Evolutionary conservation across 2,888 invertebrate genomes (phyloP).

Genomic region (Scaptomyza parva): DNA sequence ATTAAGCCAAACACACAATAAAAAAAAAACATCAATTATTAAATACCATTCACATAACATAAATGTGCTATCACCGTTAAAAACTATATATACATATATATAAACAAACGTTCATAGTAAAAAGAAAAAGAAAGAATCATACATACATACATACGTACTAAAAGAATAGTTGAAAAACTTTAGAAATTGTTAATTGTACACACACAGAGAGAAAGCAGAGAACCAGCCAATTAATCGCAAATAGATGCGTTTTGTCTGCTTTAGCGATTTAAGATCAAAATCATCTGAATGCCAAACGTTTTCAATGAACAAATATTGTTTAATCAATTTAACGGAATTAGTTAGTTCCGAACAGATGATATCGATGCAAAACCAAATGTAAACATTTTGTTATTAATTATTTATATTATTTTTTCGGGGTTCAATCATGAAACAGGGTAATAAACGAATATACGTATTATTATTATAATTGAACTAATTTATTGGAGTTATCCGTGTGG

Average conservation of each 20-base stretch:
- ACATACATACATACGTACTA: constrained; percentile 9
- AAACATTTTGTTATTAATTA: constrained; percentile 48
- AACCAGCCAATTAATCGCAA: constrained; percentile 32
- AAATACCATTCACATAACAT: constrained; percentile 57
- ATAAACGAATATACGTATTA: constrained; percentile 73
- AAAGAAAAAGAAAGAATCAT: constrained; percentile 21
- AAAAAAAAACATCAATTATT: constrained; percentile 50
- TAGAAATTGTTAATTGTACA: constrained; percentile 59
- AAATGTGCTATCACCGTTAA: constrained; percentile 54
- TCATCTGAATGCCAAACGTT: constrained; percentile 11
- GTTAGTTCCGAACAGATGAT: constrained; percentile 18
- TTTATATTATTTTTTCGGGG: constrained; percentile 48
- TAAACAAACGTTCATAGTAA: constrained; percentile 48
- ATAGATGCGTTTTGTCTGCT: constrained; percentile 38
- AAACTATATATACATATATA: too few relatives aligned
- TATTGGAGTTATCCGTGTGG: constrained; percentile 27
- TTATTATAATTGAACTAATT: constrained; percentile 37
- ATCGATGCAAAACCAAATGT: constrained; percentile 41
- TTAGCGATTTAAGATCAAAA: constrained; percentile 36
- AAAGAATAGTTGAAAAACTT: constrained; percentile 49
- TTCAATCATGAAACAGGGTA: constrained; percentile 66
- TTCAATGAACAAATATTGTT: too few relatives aligned
- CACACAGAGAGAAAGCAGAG: constrained; percentile 16
- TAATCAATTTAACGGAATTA: constrained; percentile 29
- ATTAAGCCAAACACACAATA: constrained; percentile 18